A percentile compares a stretch with the other conserved stretches of the same genome.
phyloP scores from a whole-genome alignment of 2,888 invertebrate species.

The Limnephilus rhombicus region DNA sequence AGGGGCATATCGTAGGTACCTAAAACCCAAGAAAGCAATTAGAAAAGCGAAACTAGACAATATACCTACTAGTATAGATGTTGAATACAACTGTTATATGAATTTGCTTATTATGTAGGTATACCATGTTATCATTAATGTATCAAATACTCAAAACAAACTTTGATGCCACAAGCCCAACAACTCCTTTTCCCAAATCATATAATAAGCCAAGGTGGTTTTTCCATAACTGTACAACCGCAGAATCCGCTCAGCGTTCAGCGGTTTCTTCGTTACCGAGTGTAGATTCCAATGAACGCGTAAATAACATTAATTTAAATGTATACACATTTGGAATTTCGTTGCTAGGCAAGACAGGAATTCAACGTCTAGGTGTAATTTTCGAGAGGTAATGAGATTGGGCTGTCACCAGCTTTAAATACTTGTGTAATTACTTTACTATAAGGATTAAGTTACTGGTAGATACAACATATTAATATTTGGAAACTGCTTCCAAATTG shows the following conservation, averaged over 20 bases:
- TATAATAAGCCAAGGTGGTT: background rate
- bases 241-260: slow-evolving; percentile 28
- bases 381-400: background rate
- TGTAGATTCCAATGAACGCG: background rate
- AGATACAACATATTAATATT: background rate
- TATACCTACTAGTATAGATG: background rate
- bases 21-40: no score
- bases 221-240: background rate
- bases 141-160: background rate
- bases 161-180: background rate
- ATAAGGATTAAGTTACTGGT: background rate
- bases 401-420: background rate
- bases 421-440: background rate
- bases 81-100: background rate
- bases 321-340: background rate
- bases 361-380: background rate
- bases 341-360: background rate
- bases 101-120: background rate
- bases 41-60: no score
- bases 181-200: background rate
- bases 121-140: background rate
- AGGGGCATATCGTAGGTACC: no score
- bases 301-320: background rate
- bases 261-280: background rate
- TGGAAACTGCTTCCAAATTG: no score